These are phyloP conservation scores for Drosophila prosaltans DNA, from an alignment of 1,140 invertebrate genomes.

Conservation along the genomic window DNA sequence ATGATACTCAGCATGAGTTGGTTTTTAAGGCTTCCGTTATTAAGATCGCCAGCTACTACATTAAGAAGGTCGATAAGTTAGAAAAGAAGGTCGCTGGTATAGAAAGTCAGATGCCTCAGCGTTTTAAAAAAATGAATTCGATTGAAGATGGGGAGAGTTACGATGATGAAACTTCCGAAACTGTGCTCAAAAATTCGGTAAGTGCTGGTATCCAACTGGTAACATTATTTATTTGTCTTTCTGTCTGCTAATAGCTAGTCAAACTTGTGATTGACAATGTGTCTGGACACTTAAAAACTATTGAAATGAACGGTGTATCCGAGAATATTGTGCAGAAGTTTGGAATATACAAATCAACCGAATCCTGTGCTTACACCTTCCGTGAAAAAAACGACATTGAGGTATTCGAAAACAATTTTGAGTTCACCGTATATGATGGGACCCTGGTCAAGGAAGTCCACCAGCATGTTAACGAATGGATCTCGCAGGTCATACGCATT, in stretches of 20 bases:
- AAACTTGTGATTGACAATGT: slow-evolving; percentile 49
- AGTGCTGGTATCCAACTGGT: background rate
- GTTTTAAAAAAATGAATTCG: background rate
- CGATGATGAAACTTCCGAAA: slow-evolving; percentile 20
- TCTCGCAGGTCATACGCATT: slow-evolving; percentile 91
- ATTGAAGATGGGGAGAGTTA: background rate
- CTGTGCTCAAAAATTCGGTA: background rate
- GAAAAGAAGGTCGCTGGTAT: background rate
- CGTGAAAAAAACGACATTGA: slow-evolving; percentile 85
- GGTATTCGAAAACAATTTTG: slow-evolving; percentile 83
- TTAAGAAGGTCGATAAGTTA: slow-evolving; percentile 26
- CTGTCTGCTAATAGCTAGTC: slow-evolving; percentile 36
- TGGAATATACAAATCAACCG: slow-evolving; percentile 89
- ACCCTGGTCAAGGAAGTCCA: slow-evolving; percentile 92
- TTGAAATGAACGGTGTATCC: slow-evolving; percentile 84
- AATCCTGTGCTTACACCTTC: slow-evolving; percentile 95
- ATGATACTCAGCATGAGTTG: slow-evolving; percentile 86
- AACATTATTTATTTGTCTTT: too few species aligned
- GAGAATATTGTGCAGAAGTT: slow-evolving; percentile 86
- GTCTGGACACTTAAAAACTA: slow-evolving; percentile 84
- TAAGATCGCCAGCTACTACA: slow-evolving; percentile 55
- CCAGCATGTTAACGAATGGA: slow-evolving; percentile 90
- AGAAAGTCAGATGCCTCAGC: background rate
- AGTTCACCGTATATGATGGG: slow-evolving; percentile 85
- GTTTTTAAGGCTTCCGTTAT: slow-evolving; percentile 85